phyloP scores from a whole-genome alignment of 2,113 vertebrate species.

The Cyanistes caeruleus region DNA sequence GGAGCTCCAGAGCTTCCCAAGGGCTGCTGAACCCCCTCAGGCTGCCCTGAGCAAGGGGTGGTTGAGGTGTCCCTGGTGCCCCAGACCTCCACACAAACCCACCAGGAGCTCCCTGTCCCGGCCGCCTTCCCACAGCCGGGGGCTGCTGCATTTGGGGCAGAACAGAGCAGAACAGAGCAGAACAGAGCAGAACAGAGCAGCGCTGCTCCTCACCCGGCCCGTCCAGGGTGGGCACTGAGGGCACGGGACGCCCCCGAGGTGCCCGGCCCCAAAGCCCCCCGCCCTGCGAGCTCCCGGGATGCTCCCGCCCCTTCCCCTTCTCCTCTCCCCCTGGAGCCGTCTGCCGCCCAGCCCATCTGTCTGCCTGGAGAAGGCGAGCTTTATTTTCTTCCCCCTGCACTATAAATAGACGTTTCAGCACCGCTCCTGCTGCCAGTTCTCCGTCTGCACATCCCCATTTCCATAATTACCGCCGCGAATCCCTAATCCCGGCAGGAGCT shows the following conservation, averaged over 20 bases:
- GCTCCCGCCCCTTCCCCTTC: background rate
- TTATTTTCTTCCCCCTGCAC: background rate
- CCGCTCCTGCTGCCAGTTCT: conserved; percentile 64
- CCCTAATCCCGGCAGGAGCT: conserved; percentile 57
- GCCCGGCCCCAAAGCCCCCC: background rate
- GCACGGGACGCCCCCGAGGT: background rate
- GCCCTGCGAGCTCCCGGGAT: too few relatives aligned
- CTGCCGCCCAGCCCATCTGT: conserved; percentile 68
- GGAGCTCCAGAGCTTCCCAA: background rate
- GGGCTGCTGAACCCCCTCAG: background rate
- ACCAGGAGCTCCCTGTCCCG: background rate
- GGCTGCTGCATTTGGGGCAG: background rate
- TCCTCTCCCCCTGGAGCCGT: background rate
- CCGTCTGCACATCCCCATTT: conserved; percentile 71
- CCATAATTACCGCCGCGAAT: conserved; percentile 64
- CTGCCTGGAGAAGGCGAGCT: conserved; percentile 66
- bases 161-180: too few relatives aligned
- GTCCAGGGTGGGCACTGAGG: background rate
- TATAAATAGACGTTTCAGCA: conserved; percentile 72
- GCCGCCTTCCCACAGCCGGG: background rate
- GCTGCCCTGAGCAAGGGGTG: background rate
- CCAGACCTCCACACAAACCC: background rate
- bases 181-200: too few relatives aligned
- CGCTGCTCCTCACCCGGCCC: background rate
- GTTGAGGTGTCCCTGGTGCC: background rate